These are phyloP conservation scores for Dryas iulia DNA, from an alignment of 1,140 invertebrate species.

Conservation along the genomic window DNA sequence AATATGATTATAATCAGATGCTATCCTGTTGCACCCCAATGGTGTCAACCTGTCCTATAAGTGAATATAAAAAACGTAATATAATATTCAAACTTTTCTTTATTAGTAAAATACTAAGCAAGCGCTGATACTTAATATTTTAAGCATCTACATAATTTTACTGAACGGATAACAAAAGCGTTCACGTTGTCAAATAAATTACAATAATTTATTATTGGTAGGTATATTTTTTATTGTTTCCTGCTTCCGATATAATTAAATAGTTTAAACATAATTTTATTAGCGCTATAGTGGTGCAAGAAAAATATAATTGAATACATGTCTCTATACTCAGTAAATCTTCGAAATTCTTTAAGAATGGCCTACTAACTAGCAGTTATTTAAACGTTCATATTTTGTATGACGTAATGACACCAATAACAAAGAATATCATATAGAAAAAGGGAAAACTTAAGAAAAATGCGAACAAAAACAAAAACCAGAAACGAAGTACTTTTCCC, in stretches of 20 bases:
- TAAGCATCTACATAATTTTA: background rate
- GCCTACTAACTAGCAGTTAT: too few relatives aligned
- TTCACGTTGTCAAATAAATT: background rate
- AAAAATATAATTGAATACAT: too few relatives aligned
- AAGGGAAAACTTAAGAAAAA: background rate
- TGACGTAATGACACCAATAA: too few relatives aligned
- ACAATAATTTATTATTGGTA: slow-evolving; percentile 1
- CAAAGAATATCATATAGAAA: background rate
- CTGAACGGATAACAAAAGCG: background rate
- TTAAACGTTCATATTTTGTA: too few relatives aligned
- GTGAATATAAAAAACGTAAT: too few relatives aligned
- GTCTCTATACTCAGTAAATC: too few relatives aligned
- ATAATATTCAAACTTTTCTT: too few relatives aligned
- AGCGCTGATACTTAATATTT: background rate
- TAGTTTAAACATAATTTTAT: background rate
- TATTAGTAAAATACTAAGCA: background rate
- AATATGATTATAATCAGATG: too few relatives aligned
- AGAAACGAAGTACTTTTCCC: background rate
- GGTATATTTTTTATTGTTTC: background rate
- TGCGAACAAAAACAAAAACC: background rate
- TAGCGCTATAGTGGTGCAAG: background rate
- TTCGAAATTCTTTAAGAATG: too few relatives aligned
- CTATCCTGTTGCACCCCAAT: too few relatives aligned
- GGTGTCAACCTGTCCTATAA: too few relatives aligned
- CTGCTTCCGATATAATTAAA: background rate